Evolutionary conservation across 1,140 invertebrate genomes (phyloP), one percentile per base, ranked within the genome.

Genomic region (Penaeus vannamei): DNA sequence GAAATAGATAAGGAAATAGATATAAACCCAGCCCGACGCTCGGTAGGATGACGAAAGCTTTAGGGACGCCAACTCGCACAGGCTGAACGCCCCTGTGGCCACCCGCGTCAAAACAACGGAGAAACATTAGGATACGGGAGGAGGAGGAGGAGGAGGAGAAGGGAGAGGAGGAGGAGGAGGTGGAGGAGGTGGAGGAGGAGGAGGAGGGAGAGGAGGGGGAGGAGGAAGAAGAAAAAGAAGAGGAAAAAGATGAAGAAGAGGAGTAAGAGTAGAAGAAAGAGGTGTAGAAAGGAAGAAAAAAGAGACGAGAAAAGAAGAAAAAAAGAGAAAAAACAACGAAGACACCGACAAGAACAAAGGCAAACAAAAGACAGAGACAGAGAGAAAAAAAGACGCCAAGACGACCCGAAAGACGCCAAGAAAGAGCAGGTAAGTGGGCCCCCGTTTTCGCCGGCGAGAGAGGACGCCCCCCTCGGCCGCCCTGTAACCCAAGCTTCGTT

Each of bases 401-500:
- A 66, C 22, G 29, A 26, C 23, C 22, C 23, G 66, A 72, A 23
- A 72, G 66, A 72, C 17, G n/a, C 17, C 8, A 14, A 53, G 46
- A 53, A 8, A 12, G 46, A 53, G 46, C 8, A 14, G 8, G 46
- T 12, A 53, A 12, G 46, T 8, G 14, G 46, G 42, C 10, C 3
- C 3, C 46, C 46, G 46, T 8, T 14, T 53, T 14, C 46, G 46
- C 0, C 0, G 46, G 46, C 46, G 46, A 53, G 46, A 2, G 46
- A 53, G 46, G 46, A 14, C 46, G 14, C 46, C 46, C 3, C 46
- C 46, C 1, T 8, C 14, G 3, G 46, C 46, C 46, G 46, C 8
- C 46, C 46, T 53, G 69, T 76, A 76, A 76, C 69, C 26, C n/a
- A 76, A 76, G 69, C 69, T 76, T 32, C n/a, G 36, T 76, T 32